Conservation (phyloP, 1,140 invertebrate species). For the Drosophila ogumai region DNA sequence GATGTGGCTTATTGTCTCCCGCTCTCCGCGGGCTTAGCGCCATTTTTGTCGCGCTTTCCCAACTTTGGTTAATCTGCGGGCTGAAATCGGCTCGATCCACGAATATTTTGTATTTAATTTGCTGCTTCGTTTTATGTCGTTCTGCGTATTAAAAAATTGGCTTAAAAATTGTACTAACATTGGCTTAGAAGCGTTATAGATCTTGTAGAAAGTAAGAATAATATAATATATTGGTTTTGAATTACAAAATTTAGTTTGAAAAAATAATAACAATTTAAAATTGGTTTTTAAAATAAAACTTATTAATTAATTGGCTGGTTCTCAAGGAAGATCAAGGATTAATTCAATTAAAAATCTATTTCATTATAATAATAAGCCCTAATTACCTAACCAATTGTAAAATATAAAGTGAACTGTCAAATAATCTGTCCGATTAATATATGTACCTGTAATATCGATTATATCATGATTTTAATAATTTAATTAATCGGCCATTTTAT, state of each 20-base stretch:
- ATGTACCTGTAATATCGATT: background rate
- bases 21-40: conserved; percentile 61
- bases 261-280: background rate
- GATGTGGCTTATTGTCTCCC: conserved; percentile 51
- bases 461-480: background rate
- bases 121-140: conserved; percentile 1
- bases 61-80: conserved; percentile 62
- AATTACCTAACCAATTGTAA: too few relatives aligned
- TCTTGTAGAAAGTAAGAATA: background rate
- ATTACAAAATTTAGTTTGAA: background rate
- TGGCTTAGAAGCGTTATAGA: background rate
- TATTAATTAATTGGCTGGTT: too few relatives aligned
- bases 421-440: background rate
- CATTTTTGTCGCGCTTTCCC: conserved; percentile 78
- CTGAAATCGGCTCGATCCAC: conserved; percentile 49
- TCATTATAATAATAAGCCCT: too few relatives aligned
- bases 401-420: too few relatives aligned
- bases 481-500: background rate
- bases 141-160: background rate
- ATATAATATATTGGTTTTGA: background rate
- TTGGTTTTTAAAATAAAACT: background rate
- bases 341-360: too few relatives aligned
- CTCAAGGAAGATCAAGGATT: too few relatives aligned
- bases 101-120: conserved; percentile 58
- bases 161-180: conserved; percentile 11